These are phyloP conservation scores for Globodera ellingtonae DNA, from an alignment of 1,140 invertebrate species.

Conservation along the genomic window DNA sequence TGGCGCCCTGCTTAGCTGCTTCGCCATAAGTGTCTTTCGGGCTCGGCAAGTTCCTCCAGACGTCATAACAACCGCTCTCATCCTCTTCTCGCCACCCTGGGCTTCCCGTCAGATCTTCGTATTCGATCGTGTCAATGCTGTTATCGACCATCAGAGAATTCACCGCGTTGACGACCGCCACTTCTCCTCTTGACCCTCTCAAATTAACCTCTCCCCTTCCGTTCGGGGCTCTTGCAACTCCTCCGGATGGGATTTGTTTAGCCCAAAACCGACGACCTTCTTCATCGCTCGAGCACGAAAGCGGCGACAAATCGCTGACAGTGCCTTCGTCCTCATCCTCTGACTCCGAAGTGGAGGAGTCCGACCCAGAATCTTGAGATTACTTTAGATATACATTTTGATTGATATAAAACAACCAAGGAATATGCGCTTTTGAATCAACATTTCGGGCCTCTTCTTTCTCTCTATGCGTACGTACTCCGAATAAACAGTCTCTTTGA, in stretches of 20 bases:
- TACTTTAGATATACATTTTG: neutral
- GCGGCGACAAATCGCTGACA: neutral
- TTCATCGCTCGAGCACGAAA: conserved; percentile 17
- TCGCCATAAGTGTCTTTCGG: neutral
- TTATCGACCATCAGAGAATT: neutral
- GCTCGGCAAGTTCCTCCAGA: neutral
- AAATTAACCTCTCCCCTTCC: neutral
- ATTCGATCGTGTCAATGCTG: neutral
- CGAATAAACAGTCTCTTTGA: conserved; percentile 5
- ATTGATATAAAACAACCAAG: neutral
- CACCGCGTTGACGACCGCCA: neutral
- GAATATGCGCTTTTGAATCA: neutral
- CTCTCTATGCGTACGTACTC: neutral
- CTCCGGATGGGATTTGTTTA: neutral
- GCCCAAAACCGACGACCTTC: conserved; percentile 18
- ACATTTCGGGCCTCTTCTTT: conserved; percentile 14
- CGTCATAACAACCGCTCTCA: neutral
- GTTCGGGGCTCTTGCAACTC: neutral
- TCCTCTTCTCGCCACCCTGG: neutral
- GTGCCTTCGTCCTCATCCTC: neutral
- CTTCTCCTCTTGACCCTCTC: neutral
- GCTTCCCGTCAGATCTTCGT: neutral
- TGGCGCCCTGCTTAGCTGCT: neutral
- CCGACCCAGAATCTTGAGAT: neutral
- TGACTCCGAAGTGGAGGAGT: neutral